phyloP scores from a whole-genome alignment of 1,140 invertebrate genomes.

The Drosophila subobscura region DNA sequence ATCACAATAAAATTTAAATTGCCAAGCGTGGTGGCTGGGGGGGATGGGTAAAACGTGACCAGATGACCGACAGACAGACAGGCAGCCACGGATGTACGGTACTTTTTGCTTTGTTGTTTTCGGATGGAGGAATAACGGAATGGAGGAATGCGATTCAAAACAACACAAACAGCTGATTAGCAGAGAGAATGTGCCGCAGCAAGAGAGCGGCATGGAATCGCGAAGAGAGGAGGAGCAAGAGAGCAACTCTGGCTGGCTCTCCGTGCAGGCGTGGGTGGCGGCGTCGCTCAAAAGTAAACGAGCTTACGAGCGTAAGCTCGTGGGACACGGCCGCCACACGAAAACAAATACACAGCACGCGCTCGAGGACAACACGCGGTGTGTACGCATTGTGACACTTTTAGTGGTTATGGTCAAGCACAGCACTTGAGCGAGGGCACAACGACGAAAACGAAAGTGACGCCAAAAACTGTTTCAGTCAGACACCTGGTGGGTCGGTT shows the following conservation, averaged over 20 bases:
- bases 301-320: conserved; percentile 36
- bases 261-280: conserved; percentile 46
- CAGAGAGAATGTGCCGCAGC: conserved; percentile 24
- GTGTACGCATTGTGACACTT: conserved; percentile 80
- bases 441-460: conserved; percentile 62
- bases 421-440: conserved; percentile 75
- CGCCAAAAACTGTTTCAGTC: conserved; percentile 56
- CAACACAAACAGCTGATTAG: conserved; percentile 72
- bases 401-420: conserved; percentile 81
- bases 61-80: conserved; percentile 35
- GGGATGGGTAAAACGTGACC: conserved; percentile 50
- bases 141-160: conserved; percentile 67
- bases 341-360: conserved; percentile 25
- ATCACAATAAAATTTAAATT: conserved; percentile 79
- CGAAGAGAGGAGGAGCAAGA: neutral
- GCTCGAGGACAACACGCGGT: conserved; percentile 76
- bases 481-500: conserved; percentile 54
- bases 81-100: conserved; percentile 22
- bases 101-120: conserved; percentile 12
- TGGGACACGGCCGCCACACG: conserved; percentile 22
- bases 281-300: conserved; percentile 39
- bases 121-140: conserved; percentile 5
- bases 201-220: conserved; percentile 9
- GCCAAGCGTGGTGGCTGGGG: conserved; percentile 41
- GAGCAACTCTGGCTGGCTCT: conserved; percentile 16